Percentiles rank a stretch among this genome's conserved stretches.
These are phyloP conservation scores for Ommatoiulus sabulosus DNA, from an alignment of 2,888 invertebrate genomes.

Conservation along the genomic window DNA sequence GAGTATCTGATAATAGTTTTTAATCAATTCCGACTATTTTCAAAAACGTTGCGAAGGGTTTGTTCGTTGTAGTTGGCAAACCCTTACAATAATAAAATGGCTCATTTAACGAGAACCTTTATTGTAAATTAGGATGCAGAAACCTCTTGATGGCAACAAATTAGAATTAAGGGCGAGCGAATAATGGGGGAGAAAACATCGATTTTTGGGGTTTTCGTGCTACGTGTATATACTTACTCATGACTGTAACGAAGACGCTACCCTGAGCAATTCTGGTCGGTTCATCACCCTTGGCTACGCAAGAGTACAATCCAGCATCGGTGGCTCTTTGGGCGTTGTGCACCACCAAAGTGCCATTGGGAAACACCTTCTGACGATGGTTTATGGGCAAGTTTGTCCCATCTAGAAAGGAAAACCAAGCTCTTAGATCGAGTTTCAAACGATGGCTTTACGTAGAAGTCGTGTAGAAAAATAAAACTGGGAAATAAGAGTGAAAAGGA, in stretches of 20 bases:
- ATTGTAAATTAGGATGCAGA: conserved; percentile 37
- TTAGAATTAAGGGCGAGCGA: conserved; percentile 27
- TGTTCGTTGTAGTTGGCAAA: not conserved
- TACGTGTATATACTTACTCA: conserved; percentile 64
- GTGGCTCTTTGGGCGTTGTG: conserved; percentile 65
- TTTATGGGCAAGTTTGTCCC: conserved; percentile 65
- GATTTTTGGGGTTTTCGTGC: not conserved
- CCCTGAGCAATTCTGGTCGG: conserved; percentile 65
- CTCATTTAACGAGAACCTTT: conserved; percentile 6
- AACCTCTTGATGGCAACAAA: conserved; percentile 31
- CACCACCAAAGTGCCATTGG: conserved; percentile 66
- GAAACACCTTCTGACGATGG: conserved; percentile 66
- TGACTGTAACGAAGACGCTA: conserved; percentile 65
- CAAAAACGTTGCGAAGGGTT: not conserved
- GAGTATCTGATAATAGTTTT: not conserved
- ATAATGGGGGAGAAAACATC: not conserved
- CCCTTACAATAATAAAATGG: conserved; percentile 20
- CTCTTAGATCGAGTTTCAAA: conserved; percentile 8
- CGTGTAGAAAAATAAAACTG: conserved; percentile 19
- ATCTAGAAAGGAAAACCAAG: conserved; percentile 51
- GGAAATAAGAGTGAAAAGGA: not conserved
- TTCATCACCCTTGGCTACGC: conserved; percentile 65
- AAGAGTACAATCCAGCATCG: conserved; percentile 68
- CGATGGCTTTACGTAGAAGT: not conserved
- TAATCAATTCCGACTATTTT: conserved; percentile 16